phyloP scores from a whole-genome alignment of 2,888 invertebrate species.

The Drosophila lutescens region DNA sequence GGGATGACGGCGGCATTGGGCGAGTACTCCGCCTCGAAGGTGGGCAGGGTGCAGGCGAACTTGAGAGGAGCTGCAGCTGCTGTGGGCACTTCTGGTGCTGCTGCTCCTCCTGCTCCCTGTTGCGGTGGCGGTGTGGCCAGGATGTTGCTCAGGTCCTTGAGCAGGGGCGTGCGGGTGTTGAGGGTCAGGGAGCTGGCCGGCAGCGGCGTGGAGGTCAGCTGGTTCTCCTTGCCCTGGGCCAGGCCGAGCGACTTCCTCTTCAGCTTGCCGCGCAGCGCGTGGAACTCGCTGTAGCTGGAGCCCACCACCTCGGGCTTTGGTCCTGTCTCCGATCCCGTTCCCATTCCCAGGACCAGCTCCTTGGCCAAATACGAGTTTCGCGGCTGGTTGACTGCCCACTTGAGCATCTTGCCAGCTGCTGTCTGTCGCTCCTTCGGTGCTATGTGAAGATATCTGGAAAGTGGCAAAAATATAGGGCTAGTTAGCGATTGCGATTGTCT shows the following conservation, averaged over 20 bases:
- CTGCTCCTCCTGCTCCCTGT: not conserved
- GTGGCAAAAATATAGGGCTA: constrained; percentile 46
- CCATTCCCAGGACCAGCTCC: constrained; percentile 36
- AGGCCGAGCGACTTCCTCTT: constrained; percentile 46
- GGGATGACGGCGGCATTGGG: constrained; percentile 80
- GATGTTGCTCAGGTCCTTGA: constrained; percentile 81
- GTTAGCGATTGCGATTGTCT: constrained; percentile 48
- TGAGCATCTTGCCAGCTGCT: constrained; percentile 76
- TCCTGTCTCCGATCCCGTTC: constrained; percentile 30
- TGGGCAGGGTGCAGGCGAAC: constrained; percentile 81
- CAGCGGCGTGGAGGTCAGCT: constrained; percentile 80
- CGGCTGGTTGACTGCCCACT: constrained; percentile 82
- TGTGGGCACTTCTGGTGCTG: not conserved
- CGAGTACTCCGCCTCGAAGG: constrained; percentile 84
- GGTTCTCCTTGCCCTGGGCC: constrained; percentile 78
- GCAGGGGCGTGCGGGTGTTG: constrained; percentile 39
- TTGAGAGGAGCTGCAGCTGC: constrained; percentile 39
- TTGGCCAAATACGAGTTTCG: constrained; percentile 70
- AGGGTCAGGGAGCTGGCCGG: constrained; percentile 41
- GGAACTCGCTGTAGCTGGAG: constrained; percentile 36
- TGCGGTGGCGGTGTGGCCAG: constrained; percentile 48
- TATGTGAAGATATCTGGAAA: constrained; percentile 30
- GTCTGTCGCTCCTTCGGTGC: not conserved
- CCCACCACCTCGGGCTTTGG: constrained; percentile 22
- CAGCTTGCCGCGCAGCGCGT: constrained; percentile 35